phyloP scores from a whole-genome alignment of 2,797 vertebrate genomes.

The Ibycter americanus region DNA sequence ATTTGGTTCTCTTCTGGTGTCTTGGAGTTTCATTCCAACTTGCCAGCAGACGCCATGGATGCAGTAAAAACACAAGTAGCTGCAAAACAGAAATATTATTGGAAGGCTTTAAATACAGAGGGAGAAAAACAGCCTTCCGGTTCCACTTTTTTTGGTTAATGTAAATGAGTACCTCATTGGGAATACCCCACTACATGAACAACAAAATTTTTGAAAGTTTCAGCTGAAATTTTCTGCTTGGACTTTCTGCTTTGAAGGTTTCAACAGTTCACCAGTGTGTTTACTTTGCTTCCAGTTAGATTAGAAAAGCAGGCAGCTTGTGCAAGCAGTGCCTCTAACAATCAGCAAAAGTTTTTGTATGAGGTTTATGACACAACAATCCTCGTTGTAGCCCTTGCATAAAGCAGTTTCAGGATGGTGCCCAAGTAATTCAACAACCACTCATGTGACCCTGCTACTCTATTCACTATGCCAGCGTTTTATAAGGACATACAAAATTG shows the following conservation, averaged over 20 bases:
- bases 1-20: conserved; percentile 8
- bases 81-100: background rate
- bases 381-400: background rate
- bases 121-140: background rate
- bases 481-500: background rate
- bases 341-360: background rate
- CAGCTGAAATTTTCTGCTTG: background rate
- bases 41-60: background rate
- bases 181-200: background rate
- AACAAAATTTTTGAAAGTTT: background rate
- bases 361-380: background rate
- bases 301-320: background rate
- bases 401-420: background rate
- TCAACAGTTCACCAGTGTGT: background rate
- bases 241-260: background rate
- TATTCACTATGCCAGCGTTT: background rate
- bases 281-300: background rate
- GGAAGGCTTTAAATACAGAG: background rate
- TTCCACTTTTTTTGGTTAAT: background rate
- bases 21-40: background rate
- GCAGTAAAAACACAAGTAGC: background rate
- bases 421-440: background rate
- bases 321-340: background rate
- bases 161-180: background rate
- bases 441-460: background rate